A percentile compares a stretch with the other conserved stretches of the same genome.
Evolutionary conservation across 2,888 invertebrate genomes (phyloP).

Genomic region (Eurytoma adleriae): DNA sequence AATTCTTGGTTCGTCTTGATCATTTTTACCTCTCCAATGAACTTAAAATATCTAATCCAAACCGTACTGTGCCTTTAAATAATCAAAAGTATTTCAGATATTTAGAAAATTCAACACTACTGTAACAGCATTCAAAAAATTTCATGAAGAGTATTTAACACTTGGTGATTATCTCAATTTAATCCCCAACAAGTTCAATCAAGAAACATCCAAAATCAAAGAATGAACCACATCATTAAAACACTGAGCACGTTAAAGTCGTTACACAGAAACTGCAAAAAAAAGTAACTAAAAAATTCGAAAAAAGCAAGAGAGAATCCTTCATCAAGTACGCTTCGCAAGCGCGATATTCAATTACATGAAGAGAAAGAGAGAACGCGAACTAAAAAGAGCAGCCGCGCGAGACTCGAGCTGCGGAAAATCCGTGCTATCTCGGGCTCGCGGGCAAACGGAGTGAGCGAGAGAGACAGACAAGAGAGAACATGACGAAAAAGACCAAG

Average conservation of each 20-base stretch:
- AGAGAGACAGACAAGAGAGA: background rate
- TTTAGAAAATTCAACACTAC: too few relatives aligned
- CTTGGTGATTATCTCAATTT: slow-evolving; percentile 29
- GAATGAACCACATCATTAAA: slow-evolving; percentile 14
- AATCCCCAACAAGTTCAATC: slow-evolving; percentile 18
- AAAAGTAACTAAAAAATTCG: background rate
- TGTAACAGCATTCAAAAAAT: background rate
- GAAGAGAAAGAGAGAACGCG: slow-evolving; percentile 27
- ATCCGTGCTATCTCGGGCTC: background rate
- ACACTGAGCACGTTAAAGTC: slow-evolving; percentile 12
- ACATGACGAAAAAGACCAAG: slow-evolving; percentile 40
- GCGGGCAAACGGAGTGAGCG: background rate
- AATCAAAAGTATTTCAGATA: too few relatives aligned
- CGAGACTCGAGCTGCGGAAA: slow-evolving; percentile 31
- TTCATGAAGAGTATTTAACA: slow-evolving; percentile 6
- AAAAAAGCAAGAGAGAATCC: slow-evolving; percentile 11
- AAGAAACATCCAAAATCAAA: slow-evolving; percentile 19
- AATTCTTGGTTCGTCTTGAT: too few relatives aligned
- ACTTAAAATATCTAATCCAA: too few relatives aligned
- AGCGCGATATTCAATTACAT: slow-evolving; percentile 43
- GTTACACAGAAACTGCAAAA: slow-evolving; percentile 12
- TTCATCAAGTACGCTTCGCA: slow-evolving; percentile 9
- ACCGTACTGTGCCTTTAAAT: too few relatives aligned
- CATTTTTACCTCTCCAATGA: too few relatives aligned
- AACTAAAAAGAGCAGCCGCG: background rate